Evolutionary conservation across 1,140 invertebrate species (phyloP).

Genomic region (Heliconius eleuchia): DNA sequence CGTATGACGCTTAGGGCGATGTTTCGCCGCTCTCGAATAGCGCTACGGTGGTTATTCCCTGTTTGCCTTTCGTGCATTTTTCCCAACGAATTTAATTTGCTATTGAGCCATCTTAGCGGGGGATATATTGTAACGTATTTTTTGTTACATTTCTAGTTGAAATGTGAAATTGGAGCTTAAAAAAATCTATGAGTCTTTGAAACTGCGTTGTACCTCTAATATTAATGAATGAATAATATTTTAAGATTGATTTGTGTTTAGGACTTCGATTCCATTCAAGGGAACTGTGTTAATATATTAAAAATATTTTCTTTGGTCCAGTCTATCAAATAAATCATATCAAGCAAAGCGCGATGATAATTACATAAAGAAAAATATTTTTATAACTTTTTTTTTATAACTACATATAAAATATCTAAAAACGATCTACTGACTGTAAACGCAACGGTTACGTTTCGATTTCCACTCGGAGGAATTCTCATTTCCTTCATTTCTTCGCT

Average conservation of each 20-base stretch:
- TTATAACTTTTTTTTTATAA: too few species aligned
- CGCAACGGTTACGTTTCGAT: too few species aligned
- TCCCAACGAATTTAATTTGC: slow-evolving; percentile 42
- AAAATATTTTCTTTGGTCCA: too few species aligned
- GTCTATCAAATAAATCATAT: too few species aligned
- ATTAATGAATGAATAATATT: not conserved
- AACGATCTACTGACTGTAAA: too few species aligned
- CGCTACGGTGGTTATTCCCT: slow-evolving; percentile 40
- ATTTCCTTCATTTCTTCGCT: too few species aligned
- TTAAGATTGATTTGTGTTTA: not conserved
- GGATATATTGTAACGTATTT: not conserved
- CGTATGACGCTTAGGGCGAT: slow-evolving; percentile 36
- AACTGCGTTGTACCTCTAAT: not conserved
- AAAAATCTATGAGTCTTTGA: not conserved
- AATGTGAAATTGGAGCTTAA: not conserved
- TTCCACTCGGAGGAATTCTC: too few species aligned
- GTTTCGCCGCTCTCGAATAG: slow-evolving; percentile 41
- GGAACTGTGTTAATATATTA: too few species aligned
- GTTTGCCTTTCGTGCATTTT: slow-evolving; percentile 43
- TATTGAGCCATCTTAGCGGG: slow-evolving; percentile 33
- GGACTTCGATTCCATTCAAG: too few species aligned
- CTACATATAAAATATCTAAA: too few species aligned
- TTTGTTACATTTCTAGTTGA: not conserved
- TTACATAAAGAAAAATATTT: too few species aligned
- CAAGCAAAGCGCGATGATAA: too few species aligned